Evolutionary conservation across 2,113 vertebrate species (phyloP), one percentile per base, ranked within the genome.

Genomic region (Ictalurus punctatus): DNA sequence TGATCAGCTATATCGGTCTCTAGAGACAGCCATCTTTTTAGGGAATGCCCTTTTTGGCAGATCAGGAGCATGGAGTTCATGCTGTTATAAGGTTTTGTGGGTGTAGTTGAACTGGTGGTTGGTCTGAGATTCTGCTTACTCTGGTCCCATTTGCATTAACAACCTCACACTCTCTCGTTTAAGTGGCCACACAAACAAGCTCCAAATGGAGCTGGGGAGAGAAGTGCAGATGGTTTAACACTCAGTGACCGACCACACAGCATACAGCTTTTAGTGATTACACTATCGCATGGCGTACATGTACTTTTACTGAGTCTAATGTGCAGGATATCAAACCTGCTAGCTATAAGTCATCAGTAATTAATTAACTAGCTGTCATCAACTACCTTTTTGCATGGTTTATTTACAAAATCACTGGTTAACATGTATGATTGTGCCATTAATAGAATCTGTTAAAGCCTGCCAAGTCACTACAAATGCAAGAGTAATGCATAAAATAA

Each of bases 171-270:
- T 81, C 86, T 56, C 23, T 78, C 63, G 63, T 59, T 48, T 61
- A 25, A 52, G 63, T 52, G 56, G 30, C 78, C 69, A 83, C 88
- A 87, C 88, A 86, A 90, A 88, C 73, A 84, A 54, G 81, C 86
- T 90, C 87, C 90, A 91, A 91, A 91, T 88, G 90, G 90, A 89
- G 84, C 58, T 40, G 30, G 71, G 48, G 82, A 89, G 65, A 83
- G 76, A 90, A 13, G 76, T 63, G 86, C 90, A 90, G 86, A 91
- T 91, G 90, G 88, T 81, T 88, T 86, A 88, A 83, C 78, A 34
- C 78, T 91, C 56, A 71, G 69, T 37, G 59, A 82, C 87, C 59
- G 74, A 83, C 65, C 86, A 87, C 84, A 90, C 61, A 79, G 25
- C 87, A 9, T n/a, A 17, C 80, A 59, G 27, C 25, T n/a, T 87